phyloP scores from a whole-genome alignment of 2,888 invertebrate genomes.

The Epinotia demarniana region DNA sequence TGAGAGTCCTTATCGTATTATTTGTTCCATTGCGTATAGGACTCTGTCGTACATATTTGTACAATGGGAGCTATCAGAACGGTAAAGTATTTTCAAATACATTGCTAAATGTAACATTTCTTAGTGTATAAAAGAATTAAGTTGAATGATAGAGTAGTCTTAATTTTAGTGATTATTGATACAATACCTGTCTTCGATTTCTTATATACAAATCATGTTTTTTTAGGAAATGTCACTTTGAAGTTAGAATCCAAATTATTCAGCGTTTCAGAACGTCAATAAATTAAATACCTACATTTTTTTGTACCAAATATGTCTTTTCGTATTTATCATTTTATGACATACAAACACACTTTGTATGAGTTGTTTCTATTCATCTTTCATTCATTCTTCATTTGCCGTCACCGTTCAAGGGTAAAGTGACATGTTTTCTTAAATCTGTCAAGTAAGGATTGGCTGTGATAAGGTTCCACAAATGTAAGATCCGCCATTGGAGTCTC shows the following conservation, averaged over 20 bases:
- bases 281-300: not conserved
- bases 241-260: conserved; percentile 2
- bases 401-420: not conserved
- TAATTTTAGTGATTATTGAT: conserved; percentile 44
- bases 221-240: conserved; percentile 11
- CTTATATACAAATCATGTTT: conserved; percentile 31
- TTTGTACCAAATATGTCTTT: not conserved
- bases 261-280: not conserved
- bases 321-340: not conserved
- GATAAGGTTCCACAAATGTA: conserved; percentile 41
- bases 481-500: conserved; percentile 36
- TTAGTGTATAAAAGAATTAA: conserved; percentile 46
- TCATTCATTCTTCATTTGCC: too few relatives aligned
- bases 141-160: conserved; percentile 42
- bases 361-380: too few relatives aligned
- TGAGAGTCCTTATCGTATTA: conserved; percentile 27
- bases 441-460: conserved; percentile 48
- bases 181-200: conserved; percentile 29
- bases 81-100: conserved; percentile 36
- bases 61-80: conserved; percentile 2
- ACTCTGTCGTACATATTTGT: conserved; percentile 7
- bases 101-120: conserved; percentile 49
- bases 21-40: conserved; percentile 22
- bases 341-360: not conserved
- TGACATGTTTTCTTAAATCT: conserved; percentile 25